phyloP scores from a whole-genome alignment of 2,113 vertebrate genomes.

The Pyrgilauda ruficollis region DNA sequence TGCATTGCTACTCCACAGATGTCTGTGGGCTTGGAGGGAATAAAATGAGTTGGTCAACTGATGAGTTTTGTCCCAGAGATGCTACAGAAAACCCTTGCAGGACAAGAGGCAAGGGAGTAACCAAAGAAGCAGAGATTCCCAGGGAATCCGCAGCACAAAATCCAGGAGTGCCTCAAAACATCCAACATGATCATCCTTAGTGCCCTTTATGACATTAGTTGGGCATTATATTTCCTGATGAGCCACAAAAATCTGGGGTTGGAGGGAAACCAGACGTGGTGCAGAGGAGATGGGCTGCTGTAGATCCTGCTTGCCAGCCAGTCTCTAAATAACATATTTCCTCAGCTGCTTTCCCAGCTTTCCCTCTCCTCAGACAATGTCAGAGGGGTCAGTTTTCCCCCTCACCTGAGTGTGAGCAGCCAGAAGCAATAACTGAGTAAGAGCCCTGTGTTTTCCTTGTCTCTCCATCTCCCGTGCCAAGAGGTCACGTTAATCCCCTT shows the following conservation, averaged over 20 bases:
- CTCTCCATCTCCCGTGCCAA: not conserved
- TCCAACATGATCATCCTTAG: rapidly evolving
- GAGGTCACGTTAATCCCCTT: not conserved
- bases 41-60: not conserved
- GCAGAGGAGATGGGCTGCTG: not conserved
- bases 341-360: not conserved
- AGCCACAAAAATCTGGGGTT: rapidly evolving
- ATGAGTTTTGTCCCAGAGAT: not conserved
- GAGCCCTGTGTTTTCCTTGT: not conserved
- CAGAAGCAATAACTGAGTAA: not conserved
- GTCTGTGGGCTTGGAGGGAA: not conserved
- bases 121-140: not conserved
- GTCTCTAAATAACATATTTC: rapidly evolving
- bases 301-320: not conserved
- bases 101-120: not conserved
- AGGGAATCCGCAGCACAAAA: not conserved
- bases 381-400: not conserved
- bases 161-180: not conserved
- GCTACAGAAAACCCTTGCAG: not conserved
- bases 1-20: not conserved
- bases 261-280: not conserved
- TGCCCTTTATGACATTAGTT: not conserved
- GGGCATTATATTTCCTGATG: not conserved
- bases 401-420: not conserved
- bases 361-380: not conserved